A percentile compares a stretch with the other conserved stretches of the same genome.
Conservation (phyloP, 2,888 invertebrate species). For the Ormyrus labotus region DNA sequence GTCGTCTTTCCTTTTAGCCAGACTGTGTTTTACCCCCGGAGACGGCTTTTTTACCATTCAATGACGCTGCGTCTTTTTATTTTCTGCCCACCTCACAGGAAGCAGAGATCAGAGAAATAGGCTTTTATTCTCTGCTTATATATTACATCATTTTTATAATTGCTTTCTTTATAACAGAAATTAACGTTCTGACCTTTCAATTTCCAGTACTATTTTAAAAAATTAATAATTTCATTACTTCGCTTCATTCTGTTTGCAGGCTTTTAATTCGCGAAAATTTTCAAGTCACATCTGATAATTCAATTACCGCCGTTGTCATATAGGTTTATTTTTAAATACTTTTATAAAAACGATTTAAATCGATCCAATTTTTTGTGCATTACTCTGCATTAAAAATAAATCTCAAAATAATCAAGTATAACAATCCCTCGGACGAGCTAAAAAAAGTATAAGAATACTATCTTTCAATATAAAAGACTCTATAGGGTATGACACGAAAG, state of each 20-base stretch:
- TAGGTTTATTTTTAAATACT: no score
- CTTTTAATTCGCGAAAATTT: no score
- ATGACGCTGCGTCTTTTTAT: not conserved
- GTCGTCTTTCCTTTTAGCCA: conserved; percentile 25
- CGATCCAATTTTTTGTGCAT: no score
- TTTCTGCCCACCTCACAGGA: not conserved
- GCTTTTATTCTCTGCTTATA: not conserved
- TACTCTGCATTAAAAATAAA: not conserved
- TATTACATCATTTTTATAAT: no score
- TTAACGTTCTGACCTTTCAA: no score
- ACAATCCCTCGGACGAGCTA: conserved; percentile 1
- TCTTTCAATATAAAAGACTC: conserved; percentile 38
- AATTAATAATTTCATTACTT: no score
- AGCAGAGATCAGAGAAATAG: not conserved
- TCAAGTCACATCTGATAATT: no score
- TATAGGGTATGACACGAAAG: conserved; percentile 32
- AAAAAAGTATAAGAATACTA: conserved; percentile 28
- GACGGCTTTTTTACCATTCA: conserved; percentile 1
- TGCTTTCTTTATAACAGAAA: no score
- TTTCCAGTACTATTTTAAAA: no score
- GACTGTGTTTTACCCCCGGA: conserved; percentile 22
- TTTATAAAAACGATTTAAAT: no score
- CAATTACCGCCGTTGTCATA: no score
- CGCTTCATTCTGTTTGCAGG: no score
- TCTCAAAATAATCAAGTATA: conserved; percentile 6